Conservation (phyloP, 2,113 vertebrate species). For the Microcebus murinus region DNA sequence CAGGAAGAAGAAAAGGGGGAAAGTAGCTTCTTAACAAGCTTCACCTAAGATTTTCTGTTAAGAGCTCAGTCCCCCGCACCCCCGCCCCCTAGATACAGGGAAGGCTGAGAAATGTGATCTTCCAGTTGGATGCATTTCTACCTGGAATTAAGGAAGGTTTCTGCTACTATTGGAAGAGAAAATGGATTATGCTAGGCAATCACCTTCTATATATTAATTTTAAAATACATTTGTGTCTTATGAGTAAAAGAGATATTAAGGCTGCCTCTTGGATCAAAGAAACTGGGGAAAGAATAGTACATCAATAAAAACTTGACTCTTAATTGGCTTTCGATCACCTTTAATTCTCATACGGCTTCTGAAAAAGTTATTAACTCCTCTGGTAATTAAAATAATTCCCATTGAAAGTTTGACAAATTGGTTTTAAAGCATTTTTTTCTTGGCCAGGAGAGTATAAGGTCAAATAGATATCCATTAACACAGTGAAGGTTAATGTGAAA, state of each 20-base stretch:
- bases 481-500: background rate
- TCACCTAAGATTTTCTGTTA: background rate
- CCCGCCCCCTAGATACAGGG: background rate
- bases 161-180: background rate
- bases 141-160: background rate
- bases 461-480: background rate
- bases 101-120: background rate
- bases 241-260: background rate
- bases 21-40: background rate
- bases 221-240: background rate
- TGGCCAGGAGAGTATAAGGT: background rate
- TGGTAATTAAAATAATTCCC: slow-evolving; percentile 38
- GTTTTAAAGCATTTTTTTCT: background rate
- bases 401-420: background rate
- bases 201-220: background rate
- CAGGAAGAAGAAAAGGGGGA: background rate
- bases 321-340: background rate
- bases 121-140: background rate
- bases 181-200: background rate
- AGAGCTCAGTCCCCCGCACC: background rate
- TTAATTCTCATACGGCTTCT: slow-evolving; percentile 16
- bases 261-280: background rate
- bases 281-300: background rate
- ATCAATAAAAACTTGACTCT: background rate
- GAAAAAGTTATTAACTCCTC: background rate